Percentiles rank a stretch among this genome's conserved stretches.
Evolutionary conservation across 1,140 invertebrate species (phyloP).

Genomic region (Zaprionus kolodkinae): DNA sequence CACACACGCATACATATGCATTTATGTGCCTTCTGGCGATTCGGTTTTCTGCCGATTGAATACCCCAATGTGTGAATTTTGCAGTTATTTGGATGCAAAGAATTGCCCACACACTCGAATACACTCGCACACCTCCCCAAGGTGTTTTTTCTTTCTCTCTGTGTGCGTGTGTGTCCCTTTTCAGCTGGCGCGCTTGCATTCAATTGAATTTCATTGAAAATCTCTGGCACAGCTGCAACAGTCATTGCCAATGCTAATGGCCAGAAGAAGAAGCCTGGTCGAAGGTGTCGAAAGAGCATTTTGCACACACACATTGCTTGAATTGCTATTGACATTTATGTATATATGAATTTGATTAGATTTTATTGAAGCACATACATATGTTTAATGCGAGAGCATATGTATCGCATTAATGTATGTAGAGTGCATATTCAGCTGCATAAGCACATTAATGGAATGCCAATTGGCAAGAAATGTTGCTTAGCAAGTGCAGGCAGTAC

Average conservation of each 20-base stretch:
- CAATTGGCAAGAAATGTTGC: background rate
- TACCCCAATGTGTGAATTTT: constrained; percentile 41
- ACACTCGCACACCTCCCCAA: background rate
- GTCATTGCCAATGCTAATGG: constrained; percentile 53
- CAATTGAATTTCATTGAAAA: constrained; percentile 78
- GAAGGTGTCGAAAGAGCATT: constrained; percentile 58
- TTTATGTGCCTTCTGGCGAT: constrained; percentile 49
- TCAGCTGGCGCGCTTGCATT: constrained; percentile 62
- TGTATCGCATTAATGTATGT: background rate
- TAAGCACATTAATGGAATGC: background rate
- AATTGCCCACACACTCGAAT: constrained; percentile 32
- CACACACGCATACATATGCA: constrained; percentile 43
- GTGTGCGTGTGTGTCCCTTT: constrained; percentile 42
- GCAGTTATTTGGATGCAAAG: constrained; percentile 71
- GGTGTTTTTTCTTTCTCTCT: constrained; percentile 19
- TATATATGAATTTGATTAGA: constrained; percentile 66
- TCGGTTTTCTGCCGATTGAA: constrained; percentile 46
- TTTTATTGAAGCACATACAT: constrained; percentile 35
- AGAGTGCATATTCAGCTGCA: background rate
- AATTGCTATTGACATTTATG: constrained; percentile 65
- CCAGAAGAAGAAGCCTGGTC: background rate
- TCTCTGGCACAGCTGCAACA: constrained; percentile 31
- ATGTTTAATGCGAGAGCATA: constrained; percentile 2
- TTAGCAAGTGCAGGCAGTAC: background rate
- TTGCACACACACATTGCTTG: constrained; percentile 34